Base-by-base conservation (phyloP, 2,797 vertebrate species). In the Tamandua tetradactyla region DNA sequence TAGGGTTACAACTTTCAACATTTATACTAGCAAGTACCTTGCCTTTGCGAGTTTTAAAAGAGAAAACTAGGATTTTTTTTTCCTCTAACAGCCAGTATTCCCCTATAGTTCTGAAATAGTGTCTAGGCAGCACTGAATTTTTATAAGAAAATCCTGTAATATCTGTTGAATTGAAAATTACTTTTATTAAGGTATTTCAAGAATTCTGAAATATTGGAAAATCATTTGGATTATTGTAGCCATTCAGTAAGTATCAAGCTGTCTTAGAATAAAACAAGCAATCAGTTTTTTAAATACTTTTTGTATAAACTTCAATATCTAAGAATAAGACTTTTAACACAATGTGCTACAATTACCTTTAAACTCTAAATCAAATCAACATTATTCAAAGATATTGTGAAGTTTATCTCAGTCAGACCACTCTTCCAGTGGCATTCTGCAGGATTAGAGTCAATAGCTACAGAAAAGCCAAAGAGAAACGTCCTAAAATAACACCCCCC, bases 41-140 rank as follows among this genome's bases (percentile, higher is more conserved):
- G 40, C 25, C 35, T 92, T 94, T 89, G 74, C 94, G 59, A 64
- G 37, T 81, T 82, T 88, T 91, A 87, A 49, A 89, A 94, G 20
- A 85, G 17, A 74, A 27, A 96, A 52, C 7, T 57, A 87, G 35
- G 44, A 57, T n/a, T n/a, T 81, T 76, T 89, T 93, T n/a, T n/a
- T n/a, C n/a, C 55, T 81, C 57, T 79, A 96, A 87, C 40, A 76
- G 40, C 47, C 30, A 49, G 4, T 52, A 90, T 86, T 57, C 35
- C 37, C 75, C 17, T 47, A 47, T 69, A 79, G 11, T 40, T 93
- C 72, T 52, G 68, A 91, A 10, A 96, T 75, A 92, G 79, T 57
- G 72, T 94, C 44, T 74, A 87, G 86, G 83, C 94, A 94, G 42
- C 75, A 87, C 14, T 62, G 35, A 96, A 91, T 80, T 93, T 87